These are phyloP conservation scores for Nephrocerus scutellatus DNA, from an alignment of 2,888 invertebrate genomes.

Conservation along the genomic window DNA sequence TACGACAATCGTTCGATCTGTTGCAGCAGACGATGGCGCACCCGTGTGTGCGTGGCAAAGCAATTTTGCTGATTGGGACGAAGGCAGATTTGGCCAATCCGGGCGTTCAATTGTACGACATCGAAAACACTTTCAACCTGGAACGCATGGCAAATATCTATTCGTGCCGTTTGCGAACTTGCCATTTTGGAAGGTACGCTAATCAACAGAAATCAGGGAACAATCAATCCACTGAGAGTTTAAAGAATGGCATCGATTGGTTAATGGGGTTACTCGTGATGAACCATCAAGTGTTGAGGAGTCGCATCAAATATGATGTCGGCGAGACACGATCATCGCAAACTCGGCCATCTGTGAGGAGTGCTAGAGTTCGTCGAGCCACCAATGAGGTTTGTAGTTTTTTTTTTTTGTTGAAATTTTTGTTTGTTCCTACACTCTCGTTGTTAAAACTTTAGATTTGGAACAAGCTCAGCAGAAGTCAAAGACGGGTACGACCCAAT, in stretches of 20 bases:
- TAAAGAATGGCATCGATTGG: slow-evolving; percentile 25
- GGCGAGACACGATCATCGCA: no score
- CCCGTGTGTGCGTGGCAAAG: slow-evolving; percentile 34
- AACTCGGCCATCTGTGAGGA: no score
- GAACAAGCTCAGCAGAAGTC: no score
- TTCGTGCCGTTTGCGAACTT: slow-evolving; percentile 28
- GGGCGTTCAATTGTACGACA: slow-evolving; percentile 38
- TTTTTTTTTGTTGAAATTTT: no score
- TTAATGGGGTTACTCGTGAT: slow-evolving; percentile 25
- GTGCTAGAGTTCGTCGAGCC: no score
- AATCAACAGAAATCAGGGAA: no score
- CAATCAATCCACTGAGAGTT: no score
- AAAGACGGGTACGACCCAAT: no score
- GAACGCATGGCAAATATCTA: slow-evolving; percentile 31
- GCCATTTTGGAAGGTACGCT: slow-evolving; percentile 25
- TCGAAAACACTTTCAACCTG: slow-evolving; percentile 36
- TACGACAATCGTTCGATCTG: slow-evolving; percentile 29
- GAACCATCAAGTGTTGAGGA: slow-evolving; percentile 23
- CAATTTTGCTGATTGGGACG: slow-evolving; percentile 37
- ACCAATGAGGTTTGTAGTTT: no score
- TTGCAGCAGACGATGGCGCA: slow-evolving; percentile 30
- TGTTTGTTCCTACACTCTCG: no score
- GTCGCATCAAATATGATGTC: slow-evolving; percentile 33
- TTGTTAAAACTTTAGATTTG: no score
- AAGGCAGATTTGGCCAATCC: slow-evolving; percentile 31